Evolutionary conservation across 2,888 invertebrate genomes (phyloP).

Genomic region (Ormyrus pomaceus): DNA sequence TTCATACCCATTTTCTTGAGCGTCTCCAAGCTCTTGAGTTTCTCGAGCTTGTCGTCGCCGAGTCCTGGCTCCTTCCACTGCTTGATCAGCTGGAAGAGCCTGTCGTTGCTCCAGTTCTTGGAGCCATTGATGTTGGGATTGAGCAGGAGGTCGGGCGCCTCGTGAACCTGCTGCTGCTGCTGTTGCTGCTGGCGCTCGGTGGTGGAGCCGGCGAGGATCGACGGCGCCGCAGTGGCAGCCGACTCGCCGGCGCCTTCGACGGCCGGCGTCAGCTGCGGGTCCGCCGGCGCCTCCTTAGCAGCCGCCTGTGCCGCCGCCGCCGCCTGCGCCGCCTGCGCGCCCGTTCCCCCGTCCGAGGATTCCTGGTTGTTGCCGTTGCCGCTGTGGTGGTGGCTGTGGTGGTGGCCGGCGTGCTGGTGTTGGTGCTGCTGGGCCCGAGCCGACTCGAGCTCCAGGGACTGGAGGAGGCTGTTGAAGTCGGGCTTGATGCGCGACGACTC

Average conservation of each 20-base stretch:
- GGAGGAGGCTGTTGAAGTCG: slow-evolving; percentile 71
- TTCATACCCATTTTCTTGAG: slow-evolving; percentile 65
- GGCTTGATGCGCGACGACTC: slow-evolving; percentile 74
- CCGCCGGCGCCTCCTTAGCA: background rate
- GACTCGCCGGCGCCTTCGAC: slow-evolving; percentile 25
- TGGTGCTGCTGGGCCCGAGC: slow-evolving; percentile 69
- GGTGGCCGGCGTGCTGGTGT: slow-evolving; percentile 72
- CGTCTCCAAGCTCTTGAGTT: slow-evolving; percentile 65
- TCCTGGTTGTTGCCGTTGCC: too few relatives aligned
- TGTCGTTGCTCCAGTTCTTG: slow-evolving; percentile 75
- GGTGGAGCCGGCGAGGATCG: background rate
- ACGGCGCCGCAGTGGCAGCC: slow-evolving; percentile 14
- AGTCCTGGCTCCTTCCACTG: slow-evolving; percentile 63
- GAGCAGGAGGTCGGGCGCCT: slow-evolving; percentile 73
- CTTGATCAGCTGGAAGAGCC: slow-evolving; percentile 75
- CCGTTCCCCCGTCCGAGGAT: too few relatives aligned
- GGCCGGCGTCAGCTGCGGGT: background rate
- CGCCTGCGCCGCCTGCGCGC: background rate
- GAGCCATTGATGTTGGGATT: slow-evolving; percentile 70
- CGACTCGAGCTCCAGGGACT: slow-evolving; percentile 62
- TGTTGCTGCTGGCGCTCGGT: background rate
- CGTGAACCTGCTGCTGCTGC: slow-evolving; percentile 60
- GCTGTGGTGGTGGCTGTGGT: too few relatives aligned
- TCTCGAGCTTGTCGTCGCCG: slow-evolving; percentile 42
- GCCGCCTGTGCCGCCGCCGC: background rate